A percentile compares a stretch with the other conserved stretches of the same genome.
Conservation (phyloP, 2,797 vertebrate species). For the Lithobates pipiens region DNA sequence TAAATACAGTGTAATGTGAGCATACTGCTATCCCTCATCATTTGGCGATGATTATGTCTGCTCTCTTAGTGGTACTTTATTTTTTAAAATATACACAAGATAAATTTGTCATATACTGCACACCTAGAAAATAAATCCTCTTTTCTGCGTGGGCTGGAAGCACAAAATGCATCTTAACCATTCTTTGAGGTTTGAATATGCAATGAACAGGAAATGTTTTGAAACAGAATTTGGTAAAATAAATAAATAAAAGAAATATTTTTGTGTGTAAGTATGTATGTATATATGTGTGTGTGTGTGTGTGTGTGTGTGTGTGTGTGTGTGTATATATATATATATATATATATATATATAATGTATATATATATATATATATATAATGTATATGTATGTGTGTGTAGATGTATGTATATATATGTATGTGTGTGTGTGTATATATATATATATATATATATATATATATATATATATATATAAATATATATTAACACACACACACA, state of each 20-base stretch:
- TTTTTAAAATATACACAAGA: slow-evolving; percentile 32
- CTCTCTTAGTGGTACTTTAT: neutral
- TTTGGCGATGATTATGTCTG: neutral
- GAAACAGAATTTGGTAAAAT: slow-evolving; percentile 35
- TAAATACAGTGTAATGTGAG: slow-evolving; percentile 24
- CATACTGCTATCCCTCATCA: neutral
- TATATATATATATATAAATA: too few relatives aligned
- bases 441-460: too few relatives aligned
- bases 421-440: too few relatives aligned
- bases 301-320: too few relatives aligned
- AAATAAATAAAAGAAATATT: neutral
- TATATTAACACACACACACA: too few relatives aligned
- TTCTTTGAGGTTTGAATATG: slow-evolving; percentile 56
- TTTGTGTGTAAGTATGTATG: too few relatives aligned
- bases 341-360: too few relatives aligned
- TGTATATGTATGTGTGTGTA: too few relatives aligned
- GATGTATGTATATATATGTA: too few relatives aligned
- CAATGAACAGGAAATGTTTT: slow-evolving; percentile 59
- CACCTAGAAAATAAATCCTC: slow-evolving; percentile 44
- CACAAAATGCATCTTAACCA: slow-evolving; percentile 44
- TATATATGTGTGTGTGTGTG: too few relatives aligned
- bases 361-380: too few relatives aligned
- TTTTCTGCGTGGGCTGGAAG: slow-evolving; percentile 51
- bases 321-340: too few relatives aligned
- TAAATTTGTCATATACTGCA: slow-evolving; percentile 10